Conservation (phyloP, 1,140 invertebrate species). For the Pseudomyrmex concolor region DNA sequence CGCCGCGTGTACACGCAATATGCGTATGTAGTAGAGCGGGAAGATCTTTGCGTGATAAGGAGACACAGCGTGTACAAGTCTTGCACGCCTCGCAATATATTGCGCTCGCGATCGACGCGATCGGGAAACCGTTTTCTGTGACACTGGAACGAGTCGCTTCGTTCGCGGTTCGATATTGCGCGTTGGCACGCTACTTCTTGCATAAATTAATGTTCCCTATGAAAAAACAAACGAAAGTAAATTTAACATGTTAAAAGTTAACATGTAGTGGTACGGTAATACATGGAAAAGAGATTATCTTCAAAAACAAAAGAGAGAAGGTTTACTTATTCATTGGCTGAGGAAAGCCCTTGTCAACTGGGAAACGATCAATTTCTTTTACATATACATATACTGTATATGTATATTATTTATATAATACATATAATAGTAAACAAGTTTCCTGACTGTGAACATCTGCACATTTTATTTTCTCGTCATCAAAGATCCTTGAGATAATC, state of each 20-base stretch:
- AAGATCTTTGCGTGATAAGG: constrained; percentile 52
- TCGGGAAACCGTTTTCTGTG: constrained; percentile 15
- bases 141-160: neutral
- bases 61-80: constrained; percentile 8
- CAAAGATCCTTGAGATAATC: too few species aligned
- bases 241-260: neutral
- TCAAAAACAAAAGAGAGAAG: neutral
- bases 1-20: neutral
- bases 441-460: too few species aligned
- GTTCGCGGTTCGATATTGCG: neutral
- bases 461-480: too few species aligned
- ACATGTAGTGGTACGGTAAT: too few species aligned
- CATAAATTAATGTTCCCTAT: neutral
- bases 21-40: constrained; percentile 37
- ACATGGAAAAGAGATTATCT: neutral
- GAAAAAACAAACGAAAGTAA: neutral
- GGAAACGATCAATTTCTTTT: too few species aligned
- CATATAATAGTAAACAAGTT: too few species aligned
- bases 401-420: too few species aligned
- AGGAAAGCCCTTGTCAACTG: too few species aligned
- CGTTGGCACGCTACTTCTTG: neutral
- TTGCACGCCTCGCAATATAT: constrained; percentile 12
- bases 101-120: neutral
- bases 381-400: too few species aligned
- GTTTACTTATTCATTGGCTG: neutral